Conservation (phyloP, 2,888 invertebrate species). For the Lasioglossum malachurum region DNA sequence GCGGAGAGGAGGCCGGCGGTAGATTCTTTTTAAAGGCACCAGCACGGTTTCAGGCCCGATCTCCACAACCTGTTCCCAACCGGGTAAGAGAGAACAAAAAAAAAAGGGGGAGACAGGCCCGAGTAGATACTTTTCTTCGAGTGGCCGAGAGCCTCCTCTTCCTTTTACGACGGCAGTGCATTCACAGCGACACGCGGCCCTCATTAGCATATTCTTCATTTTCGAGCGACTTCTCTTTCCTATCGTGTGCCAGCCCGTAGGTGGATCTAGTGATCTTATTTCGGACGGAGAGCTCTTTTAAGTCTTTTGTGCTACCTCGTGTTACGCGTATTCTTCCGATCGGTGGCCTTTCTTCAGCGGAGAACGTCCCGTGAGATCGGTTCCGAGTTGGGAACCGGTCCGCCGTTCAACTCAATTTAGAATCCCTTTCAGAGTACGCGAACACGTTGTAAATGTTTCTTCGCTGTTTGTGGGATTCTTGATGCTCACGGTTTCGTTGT, state of each 20-base stretch:
- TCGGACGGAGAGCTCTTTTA: neutral
- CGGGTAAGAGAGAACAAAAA: neutral
- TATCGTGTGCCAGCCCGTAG: slow-evolving; percentile 17
- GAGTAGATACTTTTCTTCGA: slow-evolving; percentile 9
- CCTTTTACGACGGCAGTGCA: slow-evolving; percentile 50
- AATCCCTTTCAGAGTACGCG: neutral
- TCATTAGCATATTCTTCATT: slow-evolving; percentile 63
- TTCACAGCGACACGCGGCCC: slow-evolving; percentile 45
- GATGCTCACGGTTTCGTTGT: neutral
- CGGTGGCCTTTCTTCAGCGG: neutral
- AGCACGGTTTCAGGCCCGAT: neutral
- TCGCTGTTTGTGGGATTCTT: neutral
- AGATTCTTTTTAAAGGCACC: slow-evolving; percentile 4
- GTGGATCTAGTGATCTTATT: slow-evolving; percentile 14
- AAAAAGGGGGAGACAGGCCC: neutral
- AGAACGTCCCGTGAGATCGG: slow-evolving; percentile 1
- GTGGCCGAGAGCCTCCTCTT: slow-evolving; percentile 29
- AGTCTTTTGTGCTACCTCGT: neutral
- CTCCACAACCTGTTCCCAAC: slow-evolving; percentile 10
- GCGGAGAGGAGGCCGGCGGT: neutral
- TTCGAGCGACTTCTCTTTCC: slow-evolving; percentile 42
- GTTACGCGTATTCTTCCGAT: slow-evolving; percentile 3
- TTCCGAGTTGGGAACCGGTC: neutral
- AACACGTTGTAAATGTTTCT: neutral
- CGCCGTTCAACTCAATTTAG: neutral